Base-by-base conservation (phyloP, 2,888 invertebrate species). In the Xylota sylvarum region DNA sequence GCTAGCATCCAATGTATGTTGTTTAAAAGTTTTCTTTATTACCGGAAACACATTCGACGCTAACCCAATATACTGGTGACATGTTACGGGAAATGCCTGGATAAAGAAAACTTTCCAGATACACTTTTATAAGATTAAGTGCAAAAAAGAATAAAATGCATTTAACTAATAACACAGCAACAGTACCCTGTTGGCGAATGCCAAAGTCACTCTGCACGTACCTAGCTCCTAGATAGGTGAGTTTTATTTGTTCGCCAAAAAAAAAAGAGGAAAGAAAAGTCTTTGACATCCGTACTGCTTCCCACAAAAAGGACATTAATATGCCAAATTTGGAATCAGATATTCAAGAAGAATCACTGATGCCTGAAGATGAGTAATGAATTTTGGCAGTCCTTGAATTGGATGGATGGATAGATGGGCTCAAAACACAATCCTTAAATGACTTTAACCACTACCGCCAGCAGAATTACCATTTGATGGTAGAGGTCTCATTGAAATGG, bases 321-420 rank as follows among this genome's bases (percentile, higher is more conserved):
- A 72, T 37, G 6, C 23, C 35, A 70, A 48, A 72, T 46, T 32
- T 2, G 32, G 43, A 70, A 72, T 72, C 72, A 70, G 56, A 32
- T 58, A 72, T 72, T 58, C 58, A 35, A 64, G 48, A 73, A 60
- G 52, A 81, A 30, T 81, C 74, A 74, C 60, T 74, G 74, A 81
- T 74, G 74, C 74, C 65, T 74, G 67, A 52, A 67, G 74, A 81
- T 81, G 80, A 81, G 74, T 81, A 81, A 81, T 74, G 74, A 58
- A 58, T 56, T 3, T 35, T 23, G 17, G 40, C 35, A 48, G 27
- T 46, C 62, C 37, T 64, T 56, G 27, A 17, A 12, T 62, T 14
- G 55, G 55, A 78, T 62, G 35, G 70, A 78, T 64, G 55, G 55
- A 55, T 40, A 50, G 17, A 23, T 58, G 79, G 64, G 48, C 72